phyloP scores from a whole-genome alignment of 2,797 vertebrate species.

The Myotis vivesi region DNA sequence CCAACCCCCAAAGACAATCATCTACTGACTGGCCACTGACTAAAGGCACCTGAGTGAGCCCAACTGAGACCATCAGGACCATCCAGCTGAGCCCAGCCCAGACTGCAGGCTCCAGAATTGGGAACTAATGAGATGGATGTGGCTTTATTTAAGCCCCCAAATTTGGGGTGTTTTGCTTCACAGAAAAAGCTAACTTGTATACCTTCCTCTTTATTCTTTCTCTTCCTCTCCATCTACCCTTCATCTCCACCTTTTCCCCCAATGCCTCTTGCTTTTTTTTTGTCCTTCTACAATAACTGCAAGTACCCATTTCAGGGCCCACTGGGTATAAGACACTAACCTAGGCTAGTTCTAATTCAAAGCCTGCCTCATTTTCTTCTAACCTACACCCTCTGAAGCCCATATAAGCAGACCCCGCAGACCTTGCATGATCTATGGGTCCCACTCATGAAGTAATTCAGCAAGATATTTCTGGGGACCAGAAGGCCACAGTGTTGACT shows the following conservation, averaged over 20 bases:
- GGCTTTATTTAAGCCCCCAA: not conserved
- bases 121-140: not conserved
- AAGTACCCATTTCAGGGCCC: not conserved
- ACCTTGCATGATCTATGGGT: not conserved
- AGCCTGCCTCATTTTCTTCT: conserved; percentile 30
- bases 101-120: not conserved
- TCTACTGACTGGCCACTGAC: not conserved
- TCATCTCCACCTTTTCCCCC: not conserved
- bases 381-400: not conserved
- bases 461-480: not conserved
- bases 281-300: not conserved
- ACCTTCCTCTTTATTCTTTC: not conserved
- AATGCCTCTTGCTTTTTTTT: not conserved
- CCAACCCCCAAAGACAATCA: not conserved
- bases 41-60: not conserved
- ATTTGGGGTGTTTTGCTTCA: not conserved
- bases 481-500: not conserved
- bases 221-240: not conserved
- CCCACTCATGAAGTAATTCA: not conserved
- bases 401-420: not conserved
- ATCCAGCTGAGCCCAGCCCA: not conserved
- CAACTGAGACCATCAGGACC: not conserved
- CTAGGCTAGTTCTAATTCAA: conserved; percentile 2
- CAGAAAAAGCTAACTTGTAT: not conserved
- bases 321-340: not conserved